Evolutionary conservation across 2,888 invertebrate species (phyloP).

Genomic region (Anodontia alba): DNA sequence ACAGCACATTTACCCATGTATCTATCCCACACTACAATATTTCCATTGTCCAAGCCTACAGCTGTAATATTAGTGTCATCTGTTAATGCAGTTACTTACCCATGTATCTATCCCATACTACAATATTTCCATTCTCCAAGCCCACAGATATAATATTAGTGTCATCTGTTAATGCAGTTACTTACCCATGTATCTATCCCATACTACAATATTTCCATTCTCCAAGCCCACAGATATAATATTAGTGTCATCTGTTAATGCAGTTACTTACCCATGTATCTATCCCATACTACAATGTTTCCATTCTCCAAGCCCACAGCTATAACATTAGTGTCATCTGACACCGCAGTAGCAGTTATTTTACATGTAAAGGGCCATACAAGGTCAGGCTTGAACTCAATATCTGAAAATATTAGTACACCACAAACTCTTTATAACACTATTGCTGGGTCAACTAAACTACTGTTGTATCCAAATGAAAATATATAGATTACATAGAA

Average conservation of each 20-base stretch:
- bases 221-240: constrained; percentile 78
- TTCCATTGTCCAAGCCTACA: constrained; percentile 79
- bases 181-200: constrained; percentile 82
- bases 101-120: constrained; percentile 80
- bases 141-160: constrained; percentile 77
- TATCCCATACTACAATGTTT: constrained; percentile 80
- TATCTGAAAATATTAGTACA: too few species aligned
- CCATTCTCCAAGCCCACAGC: constrained; percentile 80
- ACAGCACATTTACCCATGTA: constrained; percentile 80
- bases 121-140: constrained; percentile 77
- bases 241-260: constrained; percentile 73
- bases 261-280: constrained; percentile 78
- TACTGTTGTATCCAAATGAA: too few species aligned
- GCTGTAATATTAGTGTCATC: constrained; percentile 75
- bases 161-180: constrained; percentile 71
- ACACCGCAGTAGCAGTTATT: constrained; percentile 74
- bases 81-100: constrained; percentile 77
- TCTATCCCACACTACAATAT: constrained; percentile 79
- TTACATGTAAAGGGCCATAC: constrained; percentile 80
- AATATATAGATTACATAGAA: too few species aligned
- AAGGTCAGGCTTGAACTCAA: constrained; percentile 79
- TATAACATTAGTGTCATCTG: constrained; percentile 73
- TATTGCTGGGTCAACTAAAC: too few species aligned
- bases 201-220: constrained; percentile 78
- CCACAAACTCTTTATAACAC: too few species aligned